Base-by-base conservation (phyloP, 1,140 invertebrate species). In the Drosophila mayri region DNA sequence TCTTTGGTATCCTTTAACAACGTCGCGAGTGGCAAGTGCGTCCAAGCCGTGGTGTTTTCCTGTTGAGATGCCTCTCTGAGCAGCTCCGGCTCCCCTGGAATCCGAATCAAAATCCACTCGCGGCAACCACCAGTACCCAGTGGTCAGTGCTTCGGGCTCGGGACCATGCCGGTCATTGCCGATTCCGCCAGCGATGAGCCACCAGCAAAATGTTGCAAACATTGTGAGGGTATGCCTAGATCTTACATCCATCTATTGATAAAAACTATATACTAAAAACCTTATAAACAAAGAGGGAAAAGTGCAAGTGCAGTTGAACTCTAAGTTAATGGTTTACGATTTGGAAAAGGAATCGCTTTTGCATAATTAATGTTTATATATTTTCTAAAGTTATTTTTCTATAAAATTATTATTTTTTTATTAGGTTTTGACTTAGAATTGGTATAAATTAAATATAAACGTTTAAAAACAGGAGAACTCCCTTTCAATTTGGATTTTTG, bases 191-290 rank as follows among this genome's bases (percentile, higher is more conserved):
- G 87, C 85, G 91, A 92, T 86, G 91, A 92, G 82, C 91, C 91
- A 91, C 91, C 91, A 92, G 87, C 91, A 92, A 92, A 92, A 92
- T 92, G 91, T 92, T 92, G 91, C 91, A 92, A 92, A 92, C 91
- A 92, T 91, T 92, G 91, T 92, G 91, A 92, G 84, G 91, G 91
- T 92, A 92, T 80, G 91, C 85, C 81, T 88, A 90, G 85, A 78
- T 86, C 46, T 85, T 85, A 88, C 79, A 65, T 75, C 40, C 66
- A 76, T 55, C 57, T 79, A 64, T 73, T 44, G 59, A 65, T 66
- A 28, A 37, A 38, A 55, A 16, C 2, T 55, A 22, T 44, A 44
- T 44, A 44, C 10, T 20, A 44, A 20, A 44, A 20, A 7, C 2
- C 1, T 20, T 22, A 22, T 20, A 44, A 44, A 44, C 41, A 44